Evolutionary conservation across 2,888 invertebrate genomes (phyloP), one percentile per base, ranked within the genome.

Genomic region (Sarcophaga variegata): DNA sequence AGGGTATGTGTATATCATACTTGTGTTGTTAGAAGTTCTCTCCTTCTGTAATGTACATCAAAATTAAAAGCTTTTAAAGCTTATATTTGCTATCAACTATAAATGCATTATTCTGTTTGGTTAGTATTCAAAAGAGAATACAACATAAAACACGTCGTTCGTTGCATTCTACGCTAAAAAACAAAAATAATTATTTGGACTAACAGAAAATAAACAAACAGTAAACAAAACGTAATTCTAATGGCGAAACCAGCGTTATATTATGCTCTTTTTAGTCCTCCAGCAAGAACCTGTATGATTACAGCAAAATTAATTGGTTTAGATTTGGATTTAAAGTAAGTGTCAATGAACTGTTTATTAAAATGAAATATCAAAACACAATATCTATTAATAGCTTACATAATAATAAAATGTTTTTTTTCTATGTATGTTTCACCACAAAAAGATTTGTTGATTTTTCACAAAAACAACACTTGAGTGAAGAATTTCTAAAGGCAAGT

Each of bases 221-320:
- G 14, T 49, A 49, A 49, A 54, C 22, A 62, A 22, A 22, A n/a
- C 3, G 25, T 14, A 47, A 27, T 74, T 49, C 82, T 20, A 64
- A 90, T 90, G 90, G 59, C 69, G 22, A 92, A 93, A 78, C 93
- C 94, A 22, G 90, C 89, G 67, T 89, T 94, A 45, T 94, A 94
- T 86, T 93, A 93, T 87, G 92, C 93, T 6, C 90, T 92, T 12
- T 91, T 93, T 64, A 94, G 94, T 87, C 94, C 94, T 49, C 94
- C 94, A 11, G 93, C 94, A 12, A 92, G 94, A 70, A 93, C 94
- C 2, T 94, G 94, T 67, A 90, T 93, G 66, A 89, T 94, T 84
- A 93, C 93, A 6, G 94, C 94, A 1, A 93, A 94, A 86, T 90
- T 93, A n/a, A 91, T 94, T 86, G 93, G 91, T 2, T 84, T 95